Conservation (phyloP, 1,140 invertebrate genomes). For the Centruroides sculpturatus region DNA sequence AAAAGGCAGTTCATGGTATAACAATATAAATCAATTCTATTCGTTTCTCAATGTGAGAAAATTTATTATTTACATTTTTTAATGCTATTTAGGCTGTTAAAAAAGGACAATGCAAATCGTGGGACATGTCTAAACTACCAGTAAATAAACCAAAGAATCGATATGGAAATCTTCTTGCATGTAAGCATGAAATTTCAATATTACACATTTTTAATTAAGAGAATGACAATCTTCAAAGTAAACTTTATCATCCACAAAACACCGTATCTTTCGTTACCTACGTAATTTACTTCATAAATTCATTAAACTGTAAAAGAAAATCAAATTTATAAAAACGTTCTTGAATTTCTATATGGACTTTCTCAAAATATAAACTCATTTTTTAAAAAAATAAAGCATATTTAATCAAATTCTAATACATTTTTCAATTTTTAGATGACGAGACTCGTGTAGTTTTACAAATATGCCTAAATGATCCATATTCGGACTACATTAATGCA, state of each 20-base stretch:
- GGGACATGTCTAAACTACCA: conserved; percentile 29
- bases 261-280: no score
- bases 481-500: conserved; percentile 92
- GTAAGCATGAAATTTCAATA: background rate
- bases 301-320: no score
- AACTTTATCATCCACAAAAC: no score
- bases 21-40: no score
- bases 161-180: conserved; percentile 64
- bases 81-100: background rate
- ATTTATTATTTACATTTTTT: background rate
- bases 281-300: no score
- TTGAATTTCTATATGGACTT: no score
- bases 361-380: no score
- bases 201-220: no score
- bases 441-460: conserved; percentile 89
- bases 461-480: conserved; percentile 42
- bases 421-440: conserved; percentile 54
- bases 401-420: background rate
- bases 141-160: conserved; percentile 59
- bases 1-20: conserved; percentile 4
- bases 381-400: no score
- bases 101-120: conserved; percentile 8
- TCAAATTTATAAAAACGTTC: no score
- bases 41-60: no score
- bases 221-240: no score